A percentile compares a stretch with the other conserved stretches of the same genome.
phyloP scores from a whole-genome alignment of 2,113 vertebrate species.

The Callospermophilus lateralis region DNA sequence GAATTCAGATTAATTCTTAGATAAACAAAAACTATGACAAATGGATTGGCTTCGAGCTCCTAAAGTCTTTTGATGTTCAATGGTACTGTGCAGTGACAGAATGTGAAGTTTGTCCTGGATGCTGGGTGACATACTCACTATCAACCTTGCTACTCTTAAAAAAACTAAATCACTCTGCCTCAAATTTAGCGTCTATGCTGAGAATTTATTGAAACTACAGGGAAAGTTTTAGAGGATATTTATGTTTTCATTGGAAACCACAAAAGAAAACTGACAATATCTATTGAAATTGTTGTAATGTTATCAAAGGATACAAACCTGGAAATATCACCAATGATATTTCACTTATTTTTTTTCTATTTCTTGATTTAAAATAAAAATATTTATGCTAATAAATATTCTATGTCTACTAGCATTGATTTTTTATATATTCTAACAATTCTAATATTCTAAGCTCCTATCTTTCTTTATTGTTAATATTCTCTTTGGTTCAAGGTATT shows the following conservation, averaged over 20 bases:
- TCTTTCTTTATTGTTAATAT: background rate
- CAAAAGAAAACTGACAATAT: background rate
- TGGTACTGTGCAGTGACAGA: accelerated
- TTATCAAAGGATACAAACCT: background rate
- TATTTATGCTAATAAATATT: background rate
- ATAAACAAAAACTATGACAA: background rate
- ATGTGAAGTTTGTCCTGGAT: no score
- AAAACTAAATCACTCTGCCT: background rate
- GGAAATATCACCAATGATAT: background rate
- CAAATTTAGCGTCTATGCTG: background rate
- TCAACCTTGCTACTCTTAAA: accelerated
- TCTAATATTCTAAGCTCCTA: background rate
- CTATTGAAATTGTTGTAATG: background rate
- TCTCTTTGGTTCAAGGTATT: background rate
- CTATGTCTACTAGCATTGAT: background rate
- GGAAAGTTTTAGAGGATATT: background rate
- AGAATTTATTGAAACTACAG: background rate
- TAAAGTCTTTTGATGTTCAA: no score
- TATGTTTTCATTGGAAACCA: background rate
- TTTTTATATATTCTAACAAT: background rate
- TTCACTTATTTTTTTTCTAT: background rate
- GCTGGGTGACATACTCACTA: accelerated
- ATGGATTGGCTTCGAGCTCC: accelerated
- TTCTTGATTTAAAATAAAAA: background rate
- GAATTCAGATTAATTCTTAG: background rate